Base-by-base conservation (phyloP, 2,888 invertebrate species). In the Pachycephus smyrnensis region DNA sequence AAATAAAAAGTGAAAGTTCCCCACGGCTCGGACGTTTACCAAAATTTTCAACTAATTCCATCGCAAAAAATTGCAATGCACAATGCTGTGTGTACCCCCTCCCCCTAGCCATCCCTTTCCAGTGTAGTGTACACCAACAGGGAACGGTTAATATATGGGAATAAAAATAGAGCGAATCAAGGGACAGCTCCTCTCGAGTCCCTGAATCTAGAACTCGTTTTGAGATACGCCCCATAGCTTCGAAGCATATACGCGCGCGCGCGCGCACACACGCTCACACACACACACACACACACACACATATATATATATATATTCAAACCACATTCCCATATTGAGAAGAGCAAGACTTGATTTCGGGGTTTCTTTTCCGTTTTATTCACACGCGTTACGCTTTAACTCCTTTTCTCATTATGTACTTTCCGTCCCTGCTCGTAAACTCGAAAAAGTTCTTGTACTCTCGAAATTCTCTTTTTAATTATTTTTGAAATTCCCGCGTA, bases 131-230 rank as follows among this genome's bases (percentile, higher is more conserved):
- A 9, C 9, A 71, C 31, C 32, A 12, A 23, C 71, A 15, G 31
- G 3, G 71, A 6, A 33, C 12, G 71, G 15, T 12, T 15, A 12
- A 6, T 1, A 80, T n/a, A 69, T 55, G 12, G 73, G 73, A 76
- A 69, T 32, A 69, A 74, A 40, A 32, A 73, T 33, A 30, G 68
- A 76, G 73, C 40, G 79, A 80, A 81, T 55, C 79, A 69, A 35
- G 73, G 80, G 80, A 82, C 76, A 79, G 82, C 69, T 76, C 84
- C 82, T 80, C 82, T 85, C 82, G 80, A 84, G 84, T 85, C 85
- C 85, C 87, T 85, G 85, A 86, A 86, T 86, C 80, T 85, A 83
- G 82, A 87, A 87, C 87, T 84, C 84, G 87, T 86, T 86, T 80
- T 77, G 69, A 30, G 68, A 55, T 55, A 55, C 55, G 23, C 55